Base-by-base conservation (phyloP, 1,140 invertebrate genomes). In the Tenebrio molitor region DNA sequence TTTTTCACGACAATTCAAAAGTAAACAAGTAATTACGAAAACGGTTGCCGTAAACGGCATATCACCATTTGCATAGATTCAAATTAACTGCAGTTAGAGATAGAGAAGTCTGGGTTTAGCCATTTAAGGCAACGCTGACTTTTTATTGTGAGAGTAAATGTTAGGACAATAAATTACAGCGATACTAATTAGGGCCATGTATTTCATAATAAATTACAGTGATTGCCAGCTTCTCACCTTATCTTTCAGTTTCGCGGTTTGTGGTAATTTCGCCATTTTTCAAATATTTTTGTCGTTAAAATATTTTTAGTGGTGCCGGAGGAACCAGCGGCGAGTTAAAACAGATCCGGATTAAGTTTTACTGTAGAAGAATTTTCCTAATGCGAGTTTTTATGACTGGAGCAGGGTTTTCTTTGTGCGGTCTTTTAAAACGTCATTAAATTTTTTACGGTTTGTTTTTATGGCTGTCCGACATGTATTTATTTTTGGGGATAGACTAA, bases 111-210 rank as follows among this genome's bases (percentile, higher is more conserved):
- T 4, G 4, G 29, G 29, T 33, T 46, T 46, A 17, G 16, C 44
- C 44, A 50, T 50, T 21, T 50, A 50, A n/a, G 44, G 44, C 2
- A n/a, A n/a, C 10, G 4, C 1, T 16, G 29, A 19, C 1, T 17
- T 50, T 50, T 23, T 50, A 14, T 17, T 50, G 15, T 19, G 7
- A 6, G 19, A 17, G 44, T 33, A 33, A 33, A 33, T 10, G 29
- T 33, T 33, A 4, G 4, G 10, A 33, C 44, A 50, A 50, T 50
- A 50, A 50, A 50, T 50, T 50, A 50, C 44, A 17, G 19, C n/a
- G 14, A 19, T 19, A 50, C 44, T 19, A 50, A 50, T 50, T 50
- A 50, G 44, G 44, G 44, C 4, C 44, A 50, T 19, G 10, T 8
- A 15, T 41, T 41, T 41, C 6, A 12, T 41, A 3, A 41, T 41